A percentile compares a stretch with the other conserved stretches of the same genome.
Conservation (phyloP, 2,888 invertebrate species). For the Caenorhabditis virilis region DNA sequence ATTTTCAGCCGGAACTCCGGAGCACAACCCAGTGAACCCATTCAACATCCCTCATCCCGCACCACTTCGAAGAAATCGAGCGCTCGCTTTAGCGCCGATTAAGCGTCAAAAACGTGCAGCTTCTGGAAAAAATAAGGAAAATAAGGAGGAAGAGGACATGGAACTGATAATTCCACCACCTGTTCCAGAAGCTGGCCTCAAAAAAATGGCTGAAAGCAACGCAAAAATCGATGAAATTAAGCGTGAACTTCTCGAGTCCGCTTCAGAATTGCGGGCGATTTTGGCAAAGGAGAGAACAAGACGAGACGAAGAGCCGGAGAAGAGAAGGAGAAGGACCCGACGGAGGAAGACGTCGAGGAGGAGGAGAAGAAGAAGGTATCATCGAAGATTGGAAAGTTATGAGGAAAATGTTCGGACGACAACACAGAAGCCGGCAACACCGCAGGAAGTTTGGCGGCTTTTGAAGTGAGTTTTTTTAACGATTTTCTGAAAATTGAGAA, state of each 20-base stretch:
- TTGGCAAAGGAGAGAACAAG: too few relatives aligned
- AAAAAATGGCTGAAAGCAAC: neutral
- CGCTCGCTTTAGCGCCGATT: slow-evolving; percentile 32
- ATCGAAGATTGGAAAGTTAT: slow-evolving; percentile 15
- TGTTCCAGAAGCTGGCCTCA: neutral
- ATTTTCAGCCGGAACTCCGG: slow-evolving; percentile 35
- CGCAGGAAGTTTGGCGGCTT: slow-evolving; percentile 22
- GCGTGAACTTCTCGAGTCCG: slow-evolving; percentile 15
- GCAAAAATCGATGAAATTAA: neutral
- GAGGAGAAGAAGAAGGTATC: slow-evolving; percentile 18
- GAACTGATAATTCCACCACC: slow-evolving; percentile 23
- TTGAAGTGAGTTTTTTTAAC: slow-evolving; percentile 32
- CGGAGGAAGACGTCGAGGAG: neutral
- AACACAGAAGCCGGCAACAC: slow-evolving; percentile 17
- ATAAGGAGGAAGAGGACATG: neutral
- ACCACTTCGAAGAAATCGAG: slow-evolving; percentile 16
- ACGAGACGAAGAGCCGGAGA: slow-evolving; percentile 12
- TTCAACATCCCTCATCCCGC: slow-evolving; percentile 33
- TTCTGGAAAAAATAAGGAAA: too few relatives aligned
- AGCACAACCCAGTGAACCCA: slow-evolving; percentile 30
- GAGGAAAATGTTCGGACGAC: slow-evolving; percentile 17
- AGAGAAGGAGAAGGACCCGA: neutral
- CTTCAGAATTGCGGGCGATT: slow-evolving; percentile 20
- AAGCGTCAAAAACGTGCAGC: slow-evolving; percentile 10
- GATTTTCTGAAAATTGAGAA: too few relatives aligned